phyloP scores from a whole-genome alignment of 2,113 vertebrate genomes.

The Corvus hawaiiensis region DNA sequence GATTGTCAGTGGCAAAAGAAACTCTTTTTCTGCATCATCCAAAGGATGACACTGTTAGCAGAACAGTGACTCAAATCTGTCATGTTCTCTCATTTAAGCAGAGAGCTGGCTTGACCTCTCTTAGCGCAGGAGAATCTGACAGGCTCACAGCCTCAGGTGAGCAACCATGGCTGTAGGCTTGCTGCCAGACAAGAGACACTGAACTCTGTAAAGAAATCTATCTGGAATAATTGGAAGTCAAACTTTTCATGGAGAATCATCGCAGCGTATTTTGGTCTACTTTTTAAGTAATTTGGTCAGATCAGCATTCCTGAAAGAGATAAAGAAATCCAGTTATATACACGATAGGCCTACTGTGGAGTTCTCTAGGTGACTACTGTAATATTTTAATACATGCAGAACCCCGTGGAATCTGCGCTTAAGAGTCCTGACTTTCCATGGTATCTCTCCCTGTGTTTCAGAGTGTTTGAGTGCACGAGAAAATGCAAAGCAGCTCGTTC shows the following conservation, averaged over 20 bases:
- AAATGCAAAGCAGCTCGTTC: not conserved
- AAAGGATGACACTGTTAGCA: not conserved
- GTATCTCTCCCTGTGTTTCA: not conserved
- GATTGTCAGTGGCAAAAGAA: not conserved
- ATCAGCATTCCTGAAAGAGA: not conserved
- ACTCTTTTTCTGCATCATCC: not conserved
- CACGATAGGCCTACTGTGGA: not conserved
- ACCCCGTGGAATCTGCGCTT: not conserved
- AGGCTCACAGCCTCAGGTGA: not conserved
- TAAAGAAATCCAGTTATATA: not conserved
- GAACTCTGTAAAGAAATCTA: not conserved
- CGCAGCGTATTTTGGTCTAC: fast-evolving
- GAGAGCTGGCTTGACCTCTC: not conserved
- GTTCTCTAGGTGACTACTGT: not conserved
- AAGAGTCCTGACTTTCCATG: not conserved
- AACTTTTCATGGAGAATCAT: not conserved
- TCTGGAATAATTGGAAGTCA: not conserved
- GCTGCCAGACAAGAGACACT: not conserved
- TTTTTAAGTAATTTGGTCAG: not conserved
- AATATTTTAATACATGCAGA: not conserved
- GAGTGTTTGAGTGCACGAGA: not conserved
- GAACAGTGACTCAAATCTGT: not conserved
- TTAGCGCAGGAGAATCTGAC: not conserved
- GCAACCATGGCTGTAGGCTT: not conserved
- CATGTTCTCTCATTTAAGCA: constrained; percentile 4